Conservation (phyloP, 2,888 invertebrate genomes). For the Omphaloscelis lunosa region DNA sequence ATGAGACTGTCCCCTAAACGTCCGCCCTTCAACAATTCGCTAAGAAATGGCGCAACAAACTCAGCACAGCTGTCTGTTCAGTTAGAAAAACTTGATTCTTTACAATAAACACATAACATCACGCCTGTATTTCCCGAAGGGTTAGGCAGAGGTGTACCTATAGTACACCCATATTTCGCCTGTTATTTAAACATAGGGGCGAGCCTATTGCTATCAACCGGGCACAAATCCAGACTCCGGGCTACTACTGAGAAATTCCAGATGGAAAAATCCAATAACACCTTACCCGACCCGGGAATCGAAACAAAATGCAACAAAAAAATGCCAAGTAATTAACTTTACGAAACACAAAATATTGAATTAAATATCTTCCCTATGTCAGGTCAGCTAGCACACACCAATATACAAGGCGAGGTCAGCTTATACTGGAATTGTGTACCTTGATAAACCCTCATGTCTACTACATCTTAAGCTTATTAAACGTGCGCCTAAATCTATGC, state of each 20-base stretch:
- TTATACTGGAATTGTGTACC: background rate
- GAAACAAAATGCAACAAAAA: too few species aligned
- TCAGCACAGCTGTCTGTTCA: background rate
- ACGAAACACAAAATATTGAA: background rate
- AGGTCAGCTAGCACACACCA: background rate
- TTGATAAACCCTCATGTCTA: background rate
- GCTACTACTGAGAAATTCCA: too few species aligned
- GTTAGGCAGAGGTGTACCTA: too few species aligned
- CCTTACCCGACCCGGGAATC: too few species aligned
- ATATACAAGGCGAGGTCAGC: background rate
- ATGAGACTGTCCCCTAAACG: background rate
- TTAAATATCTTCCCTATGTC: background rate
- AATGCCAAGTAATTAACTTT: background rate
- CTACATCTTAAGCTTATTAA: constrained; percentile 13
- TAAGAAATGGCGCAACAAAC: background rate
- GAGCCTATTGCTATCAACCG: too few species aligned
- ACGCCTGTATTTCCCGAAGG: too few species aligned
- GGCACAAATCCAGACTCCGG: too few species aligned
- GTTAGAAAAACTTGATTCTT: background rate
- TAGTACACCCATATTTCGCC: too few species aligned
- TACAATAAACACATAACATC: background rate
- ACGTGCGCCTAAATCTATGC: constrained; percentile 32
- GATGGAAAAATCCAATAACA: too few species aligned
- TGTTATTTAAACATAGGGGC: too few species aligned
- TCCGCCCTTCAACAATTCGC: too few species aligned